Evolutionary conservation across 1,140 invertebrate species (phyloP).

Genomic region (Tetragnatha versicolor): DNA sequence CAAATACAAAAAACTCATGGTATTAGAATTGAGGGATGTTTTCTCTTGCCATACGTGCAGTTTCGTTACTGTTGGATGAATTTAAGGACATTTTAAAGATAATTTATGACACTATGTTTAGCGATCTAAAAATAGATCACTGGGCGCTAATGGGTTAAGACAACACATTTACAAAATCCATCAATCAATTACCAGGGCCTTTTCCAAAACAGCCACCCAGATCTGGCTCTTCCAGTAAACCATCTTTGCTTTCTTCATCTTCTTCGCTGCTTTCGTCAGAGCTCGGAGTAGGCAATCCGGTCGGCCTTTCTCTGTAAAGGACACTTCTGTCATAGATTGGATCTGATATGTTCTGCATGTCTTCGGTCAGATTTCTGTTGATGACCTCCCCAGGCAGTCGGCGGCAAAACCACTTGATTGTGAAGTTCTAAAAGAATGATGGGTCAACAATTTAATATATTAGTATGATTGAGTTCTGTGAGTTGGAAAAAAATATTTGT

Average conservation of each 20-base stretch:
- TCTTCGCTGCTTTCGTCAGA: constrained; percentile 55
- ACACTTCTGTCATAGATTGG: constrained; percentile 57
- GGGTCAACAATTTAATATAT: too few relatives aligned
- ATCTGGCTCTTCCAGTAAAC: constrained; percentile 52
- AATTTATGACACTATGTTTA: too few relatives aligned
- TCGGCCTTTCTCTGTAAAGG: constrained; percentile 52
- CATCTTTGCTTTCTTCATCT: constrained; percentile 44
- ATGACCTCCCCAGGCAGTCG: constrained; percentile 58
- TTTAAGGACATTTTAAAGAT: too few relatives aligned
- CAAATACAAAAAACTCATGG: too few relatives aligned
- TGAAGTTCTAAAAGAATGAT: constrained; percentile 56
- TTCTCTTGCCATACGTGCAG: too few relatives aligned
- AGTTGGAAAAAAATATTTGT: too few relatives aligned
- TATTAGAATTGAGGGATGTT: too few relatives aligned
- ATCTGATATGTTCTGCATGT: constrained; percentile 56
- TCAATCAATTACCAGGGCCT: constrained; percentile 59
- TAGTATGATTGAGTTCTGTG: too few relatives aligned
- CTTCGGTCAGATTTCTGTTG: constrained; percentile 53
- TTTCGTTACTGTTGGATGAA: too few relatives aligned
- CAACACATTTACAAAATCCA: not conserved
- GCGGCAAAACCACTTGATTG: constrained; percentile 59
- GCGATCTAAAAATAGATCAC: too few relatives aligned
- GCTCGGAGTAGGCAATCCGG: constrained; percentile 46
- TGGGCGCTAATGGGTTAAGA: too few relatives aligned
- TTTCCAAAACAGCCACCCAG: constrained; percentile 59